Evolutionary conservation across 2,888 invertebrate genomes (phyloP), one percentile per base, ranked within the genome.

Genomic region (Mycalesis mineus): DNA sequence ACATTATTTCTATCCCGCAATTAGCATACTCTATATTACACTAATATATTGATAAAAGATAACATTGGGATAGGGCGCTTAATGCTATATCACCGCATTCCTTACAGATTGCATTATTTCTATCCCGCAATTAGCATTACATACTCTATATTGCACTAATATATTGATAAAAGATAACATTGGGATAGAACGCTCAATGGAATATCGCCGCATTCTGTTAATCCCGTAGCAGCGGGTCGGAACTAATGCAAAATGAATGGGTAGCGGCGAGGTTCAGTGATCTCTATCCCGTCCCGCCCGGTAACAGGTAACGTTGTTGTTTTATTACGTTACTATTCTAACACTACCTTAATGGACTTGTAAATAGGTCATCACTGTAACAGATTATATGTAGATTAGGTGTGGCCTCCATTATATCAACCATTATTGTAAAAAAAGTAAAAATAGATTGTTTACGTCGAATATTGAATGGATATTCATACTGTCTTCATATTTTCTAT

Each of bases 181-280:
- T 39, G 39, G 40, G 39, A 15, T 50, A 29, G 50, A 22, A 2
- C 11, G 22, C 22, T 37, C n/a, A 49, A 49, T 49, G 22, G 17
- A 49, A 37, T 50, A 50, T 49, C 49, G 39, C 40, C 40, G 40
- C 50, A 50, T 50, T 52, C 51, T 17, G 41, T 17, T 52, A 41
- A 52, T 42, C 51, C 51, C 51, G 51, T 41, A 50, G 31, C 41
- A 52, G 41, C 41, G 51, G 28, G 41, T 65, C 67, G 74, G 73
- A 78, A 74, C 71, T 72, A 80, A 80, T 78, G 73, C 68, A 70
- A 72, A 71, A 76, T 77, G 75, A 78, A 77, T 74, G 78, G 75
- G 50, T 56, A 69, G 73, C 65, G 69, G 65, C 69, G 70, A 73
- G 76, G 81, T 82, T 82, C 80, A 80, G 61, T 75, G 79, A 75